Percentiles rank a stretch among this genome's conserved stretches.
These are phyloP conservation scores for Papilio elwesi DNA, from an alignment of 2,888 invertebrate species.

Conservation along the genomic window DNA sequence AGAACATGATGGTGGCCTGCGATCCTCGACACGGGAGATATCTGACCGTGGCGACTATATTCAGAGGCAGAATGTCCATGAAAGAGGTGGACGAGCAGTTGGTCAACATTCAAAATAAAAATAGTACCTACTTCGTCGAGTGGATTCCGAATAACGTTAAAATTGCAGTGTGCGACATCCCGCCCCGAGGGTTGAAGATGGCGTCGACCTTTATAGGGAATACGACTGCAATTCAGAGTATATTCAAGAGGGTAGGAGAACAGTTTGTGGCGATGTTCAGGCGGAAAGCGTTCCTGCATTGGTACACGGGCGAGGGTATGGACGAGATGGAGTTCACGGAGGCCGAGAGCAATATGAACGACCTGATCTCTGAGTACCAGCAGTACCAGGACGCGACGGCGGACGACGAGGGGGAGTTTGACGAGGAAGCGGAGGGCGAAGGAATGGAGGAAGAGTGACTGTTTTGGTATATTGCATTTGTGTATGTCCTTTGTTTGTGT, in stretches of 20 bases:
- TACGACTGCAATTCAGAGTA: constrained; percentile 92
- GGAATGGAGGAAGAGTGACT: constrained; percentile 69
- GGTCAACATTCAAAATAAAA: constrained; percentile 90
- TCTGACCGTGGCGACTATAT: constrained; percentile 94
- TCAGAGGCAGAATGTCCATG: constrained; percentile 96
- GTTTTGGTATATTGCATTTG: constrained; percentile 54
- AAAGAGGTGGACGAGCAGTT: constrained; percentile 94
- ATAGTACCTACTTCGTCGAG: constrained; percentile 91
- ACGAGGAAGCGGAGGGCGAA: constrained; percentile 81
- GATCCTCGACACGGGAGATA: constrained; percentile 96
- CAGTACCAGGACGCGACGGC: constrained; percentile 88
- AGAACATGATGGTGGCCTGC: constrained; percentile 95
- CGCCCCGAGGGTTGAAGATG: constrained; percentile 90
- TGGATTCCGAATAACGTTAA: constrained; percentile 93
- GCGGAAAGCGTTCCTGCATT: constrained; percentile 97
- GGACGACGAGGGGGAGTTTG: constrained; percentile 84
- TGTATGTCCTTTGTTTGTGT: constrained; percentile 58
- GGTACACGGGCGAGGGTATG: constrained; percentile 97
- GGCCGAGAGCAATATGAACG: constrained; percentile 94
- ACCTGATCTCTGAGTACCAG: constrained; percentile 89
- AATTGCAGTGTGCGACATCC: constrained; percentile 92
- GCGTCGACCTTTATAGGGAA: constrained; percentile 95
- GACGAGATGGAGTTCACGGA: constrained; percentile 97
- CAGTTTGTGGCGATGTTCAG: constrained; percentile 97
- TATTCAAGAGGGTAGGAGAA: constrained; percentile 93